Conservation (phyloP, 2,113 vertebrate species). For the Anoplopoma fimbria region DNA sequence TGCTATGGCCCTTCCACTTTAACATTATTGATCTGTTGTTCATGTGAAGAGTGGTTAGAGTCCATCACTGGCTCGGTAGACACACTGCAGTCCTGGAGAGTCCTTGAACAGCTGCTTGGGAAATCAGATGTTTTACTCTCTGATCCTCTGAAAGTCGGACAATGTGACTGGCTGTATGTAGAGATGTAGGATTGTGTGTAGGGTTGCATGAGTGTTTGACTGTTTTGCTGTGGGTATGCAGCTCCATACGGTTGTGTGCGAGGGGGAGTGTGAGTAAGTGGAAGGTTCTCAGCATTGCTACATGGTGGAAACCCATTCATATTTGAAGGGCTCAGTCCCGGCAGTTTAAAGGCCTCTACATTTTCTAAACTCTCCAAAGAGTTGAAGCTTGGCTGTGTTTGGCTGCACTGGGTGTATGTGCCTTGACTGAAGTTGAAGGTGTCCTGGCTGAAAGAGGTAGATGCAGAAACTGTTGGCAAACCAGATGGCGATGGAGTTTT, state of each 20-base stretch:
- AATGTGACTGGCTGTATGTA: slow-evolving; percentile 69
- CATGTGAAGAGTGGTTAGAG: slow-evolving; percentile 43
- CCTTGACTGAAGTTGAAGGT: slow-evolving; percentile 78
- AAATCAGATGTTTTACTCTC: slow-evolving; percentile 73
- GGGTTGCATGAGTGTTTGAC: slow-evolving; percentile 65
- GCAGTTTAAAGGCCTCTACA: slow-evolving; percentile 79
- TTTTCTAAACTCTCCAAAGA: slow-evolving; percentile 75
- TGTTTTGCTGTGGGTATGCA: slow-evolving; percentile 71
- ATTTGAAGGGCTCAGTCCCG: slow-evolving; percentile 71
- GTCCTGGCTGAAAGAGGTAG: slow-evolving; percentile 75
- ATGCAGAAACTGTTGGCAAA: slow-evolving; percentile 51
- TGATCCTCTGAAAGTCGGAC: slow-evolving; percentile 65
- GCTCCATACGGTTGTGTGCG: slow-evolving; percentile 67
- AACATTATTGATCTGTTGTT: slow-evolving; percentile 77
- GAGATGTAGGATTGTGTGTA: slow-evolving; percentile 69
- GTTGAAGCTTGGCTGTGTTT: slow-evolving; percentile 72
- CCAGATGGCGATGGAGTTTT: slow-evolving; percentile 74
- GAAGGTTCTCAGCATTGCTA: slow-evolving; percentile 68
- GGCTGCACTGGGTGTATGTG: slow-evolving; percentile 78
- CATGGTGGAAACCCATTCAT: slow-evolving; percentile 81
- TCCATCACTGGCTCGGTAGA: slow-evolving; percentile 58
- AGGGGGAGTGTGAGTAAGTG: slow-evolving; percentile 64
- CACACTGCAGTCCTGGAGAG: slow-evolving; percentile 72
- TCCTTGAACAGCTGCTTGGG: slow-evolving; percentile 64
- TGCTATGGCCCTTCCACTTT: slow-evolving; percentile 83